Base-by-base conservation (phyloP, 2,888 invertebrate species). In the Pseudococcus jackbeardsleyi region DNA sequence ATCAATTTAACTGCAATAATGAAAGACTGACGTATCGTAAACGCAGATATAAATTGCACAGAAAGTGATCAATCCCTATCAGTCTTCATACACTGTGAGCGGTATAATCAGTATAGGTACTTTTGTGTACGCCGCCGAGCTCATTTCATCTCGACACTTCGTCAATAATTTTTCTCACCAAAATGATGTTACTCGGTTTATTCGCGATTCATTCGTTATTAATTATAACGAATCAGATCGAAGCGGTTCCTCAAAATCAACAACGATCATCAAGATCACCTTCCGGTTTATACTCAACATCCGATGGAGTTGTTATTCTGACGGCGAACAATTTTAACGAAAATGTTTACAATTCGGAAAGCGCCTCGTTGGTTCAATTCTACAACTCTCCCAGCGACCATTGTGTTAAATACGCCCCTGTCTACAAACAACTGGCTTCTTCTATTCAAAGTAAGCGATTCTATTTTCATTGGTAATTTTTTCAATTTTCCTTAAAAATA, bases 301-400 rank as follows among this genome's bases (percentile, higher is more conserved):
- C 11, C 7, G 88, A 88, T 79, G 22, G n/a, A 79, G 39, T 88
- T 17, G 3, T 7, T n/a, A 15, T 79, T 15, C 50, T 88, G 26
- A 79, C 72, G 17, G 33, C n/a, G 7, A 19, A 79, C 26, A 88
- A 88, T 88, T 88, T 88, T 39, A 50, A 88, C 22, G 26, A 68
- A 15, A 39, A 88, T 50, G 54, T 88, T 11, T 79, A 79, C 26
- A 79, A 79, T 50, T 88, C 88, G 19, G 12, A 50, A 3, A 50
- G 46, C 3, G 46, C 88, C 7, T 88, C 79, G 54, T 11, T 98
- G 2, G 94, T 99, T 5, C 97, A 98, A 91, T 99, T 99, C 93
- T 99, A 98, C 91, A 98, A 97, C 91, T 96, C 96, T 90, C 99
- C 97, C 94, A 99, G 99, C 92, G 99, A 99, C 0, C 97, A 96